phyloP scores from a whole-genome alignment of 2,888 invertebrate species.

The Ormia ochracea region DNA sequence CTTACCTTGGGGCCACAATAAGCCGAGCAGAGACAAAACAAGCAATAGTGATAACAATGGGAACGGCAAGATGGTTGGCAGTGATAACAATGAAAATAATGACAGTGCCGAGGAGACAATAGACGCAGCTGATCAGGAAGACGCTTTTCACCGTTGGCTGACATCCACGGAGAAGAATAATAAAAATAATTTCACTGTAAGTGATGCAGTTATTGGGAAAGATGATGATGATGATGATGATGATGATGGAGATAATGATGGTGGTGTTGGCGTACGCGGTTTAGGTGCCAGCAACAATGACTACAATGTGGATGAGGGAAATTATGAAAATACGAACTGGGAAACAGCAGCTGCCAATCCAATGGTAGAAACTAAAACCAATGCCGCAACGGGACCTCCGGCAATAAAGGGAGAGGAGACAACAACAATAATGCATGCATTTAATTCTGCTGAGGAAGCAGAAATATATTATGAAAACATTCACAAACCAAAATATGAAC shows the following conservation, averaged over 20 bases:
- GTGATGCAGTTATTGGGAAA: slow-evolving; percentile 1
- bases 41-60: slow-evolving; percentile 20
- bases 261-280: neutral
- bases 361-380: slow-evolving; percentile 64
- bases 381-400: neutral
- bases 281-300: slow-evolving; percentile 40
- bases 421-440: neutral
- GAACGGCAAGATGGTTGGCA: slow-evolving; percentile 18
- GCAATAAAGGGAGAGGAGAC: neutral
- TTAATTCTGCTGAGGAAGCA: neutral
- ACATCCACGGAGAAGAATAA: slow-evolving; percentile 71
- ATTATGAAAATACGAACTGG: slow-evolving; percentile 66
- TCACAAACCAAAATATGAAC: slow-evolving; percentile 32
- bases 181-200: slow-evolving; percentile 50
- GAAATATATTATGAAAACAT: slow-evolving; percentile 21
- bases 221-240: slow-evolving; percentile 1
- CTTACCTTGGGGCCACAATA: slow-evolving; percentile 51
- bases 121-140: slow-evolving; percentile 67
- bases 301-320: slow-evolving; percentile 46
- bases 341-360: slow-evolving; percentile 54
- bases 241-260: neutral
- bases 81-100: slow-evolving; percentile 52
- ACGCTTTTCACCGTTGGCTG: slow-evolving; percentile 73
- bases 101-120: slow-evolving; percentile 67
- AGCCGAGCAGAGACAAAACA: slow-evolving; percentile 35